Evolutionary conservation across 2,113 vertebrate genomes (phyloP), one percentile per base, ranked within the genome.

Genomic region (Scatophagus argus): DNA sequence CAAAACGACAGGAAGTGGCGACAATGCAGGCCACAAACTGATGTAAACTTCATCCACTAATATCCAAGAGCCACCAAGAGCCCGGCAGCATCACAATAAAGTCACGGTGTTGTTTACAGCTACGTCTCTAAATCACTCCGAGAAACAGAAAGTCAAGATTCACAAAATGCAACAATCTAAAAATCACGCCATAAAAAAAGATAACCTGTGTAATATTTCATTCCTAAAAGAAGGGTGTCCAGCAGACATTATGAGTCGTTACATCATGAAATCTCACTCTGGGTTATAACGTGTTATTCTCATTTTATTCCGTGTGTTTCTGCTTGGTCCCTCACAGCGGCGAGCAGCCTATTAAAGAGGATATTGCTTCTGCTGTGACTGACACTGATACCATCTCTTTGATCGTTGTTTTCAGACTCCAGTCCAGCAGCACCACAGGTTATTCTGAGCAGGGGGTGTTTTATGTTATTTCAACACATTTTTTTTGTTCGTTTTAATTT

Each of bases 221-320:
- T 3, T 2, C 7, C 19, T n/a, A n/a, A n/a, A 23, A 14, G 27
- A 29, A 11, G 5, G 1, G 23, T 10, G n/a, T 60, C 12, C 6
- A 9, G 31, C 51, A 41, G 31, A 41, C 23, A 13, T 60, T 44
- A 52, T 27, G 46, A 39, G 31, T 29, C 0, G 0, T 25, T 9
- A 19, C 36, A 59, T 34, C 16, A 32, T 54, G 27, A 56, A 58
- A 49, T 59, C 49, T 55, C 0, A 1, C 54, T 49, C 5, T 19
- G 41, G 39, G 56, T 34, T 62, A 12, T 13, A 56, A 47, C 29
- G 13, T 8, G 47, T 14, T 46, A 38, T 68, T 77, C 52, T 23
- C 13, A 34, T 62, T 47, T 27, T 12, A 66, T 76, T 72, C 32
- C 32, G 39, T 43, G 59, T 56, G 34, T 73, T 9, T 78, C 9